These are phyloP conservation scores for Channallabes apus DNA, from an alignment of 2,797 vertebrate genomes.

Conservation along the genomic window DNA sequence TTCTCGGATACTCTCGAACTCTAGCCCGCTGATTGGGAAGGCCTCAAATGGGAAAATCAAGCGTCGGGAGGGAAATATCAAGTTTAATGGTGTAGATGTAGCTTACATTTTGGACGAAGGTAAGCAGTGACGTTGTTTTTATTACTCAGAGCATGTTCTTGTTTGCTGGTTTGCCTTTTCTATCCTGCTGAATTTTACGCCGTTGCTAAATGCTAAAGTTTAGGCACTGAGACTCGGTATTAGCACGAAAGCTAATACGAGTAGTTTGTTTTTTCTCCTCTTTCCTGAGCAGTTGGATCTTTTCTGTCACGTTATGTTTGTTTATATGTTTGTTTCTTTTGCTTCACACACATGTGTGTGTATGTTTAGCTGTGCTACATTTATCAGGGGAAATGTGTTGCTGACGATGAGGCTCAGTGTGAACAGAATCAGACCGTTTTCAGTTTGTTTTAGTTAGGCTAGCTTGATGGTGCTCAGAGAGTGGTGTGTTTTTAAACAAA, in stretches of 20 bases:
- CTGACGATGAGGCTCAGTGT: neutral
- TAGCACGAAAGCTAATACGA: slow-evolving; percentile 40
- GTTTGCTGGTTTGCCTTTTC: too few relatives aligned
- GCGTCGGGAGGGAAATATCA: slow-evolving; percentile 72
- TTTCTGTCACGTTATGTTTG: too few relatives aligned
- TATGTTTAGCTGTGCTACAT: neutral
- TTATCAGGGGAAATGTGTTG: too few relatives aligned
- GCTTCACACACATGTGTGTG: neutral
- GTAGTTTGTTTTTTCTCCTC: slow-evolving; percentile 20
- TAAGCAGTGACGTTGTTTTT: slow-evolving; percentile 56
- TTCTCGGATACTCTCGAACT: slow-evolving; percentile 74
- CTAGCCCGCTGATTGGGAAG: slow-evolving; percentile 67
- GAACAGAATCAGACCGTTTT: neutral
- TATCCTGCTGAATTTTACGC: neutral
- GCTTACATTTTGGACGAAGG: slow-evolving; percentile 65
- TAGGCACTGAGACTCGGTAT: neutral
- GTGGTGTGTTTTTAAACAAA: neutral
- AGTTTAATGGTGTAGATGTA: slow-evolving; percentile 64
- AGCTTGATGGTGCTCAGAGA: neutral
- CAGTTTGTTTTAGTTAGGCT: neutral
- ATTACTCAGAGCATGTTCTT: neutral
- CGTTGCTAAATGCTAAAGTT: slow-evolving; percentile 23
- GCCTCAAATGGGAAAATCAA: slow-evolving; percentile 81
- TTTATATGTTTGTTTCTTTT: too few relatives aligned
- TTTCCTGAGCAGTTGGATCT: neutral